A percentile compares a stretch with the other conserved stretches of the same genome.
Conservation (phyloP, 1,140 invertebrate genomes). For the Tetramorium alpestre region DNA sequence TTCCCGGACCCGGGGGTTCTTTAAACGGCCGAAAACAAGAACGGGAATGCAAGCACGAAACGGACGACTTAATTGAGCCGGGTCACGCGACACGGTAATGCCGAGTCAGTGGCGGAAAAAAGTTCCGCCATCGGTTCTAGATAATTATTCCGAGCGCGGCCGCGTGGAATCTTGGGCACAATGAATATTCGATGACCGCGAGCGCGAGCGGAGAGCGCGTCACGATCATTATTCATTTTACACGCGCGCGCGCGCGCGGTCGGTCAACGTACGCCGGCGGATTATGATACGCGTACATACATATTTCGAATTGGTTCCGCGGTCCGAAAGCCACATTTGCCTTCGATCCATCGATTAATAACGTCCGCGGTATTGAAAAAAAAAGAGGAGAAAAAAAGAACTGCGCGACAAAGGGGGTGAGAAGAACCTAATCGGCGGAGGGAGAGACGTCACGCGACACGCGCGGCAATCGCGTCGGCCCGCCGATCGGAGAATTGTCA, state of each 20-base stretch:
- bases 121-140: conserved; percentile 3
- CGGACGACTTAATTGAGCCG: conserved; percentile 47
- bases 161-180: conserved; percentile 32
- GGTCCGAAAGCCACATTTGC: conserved; percentile 14
- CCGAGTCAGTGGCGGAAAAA: conserved; percentile 27
- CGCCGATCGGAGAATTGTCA: conserved; percentile 49
- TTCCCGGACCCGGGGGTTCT: neutral
- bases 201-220: neutral
- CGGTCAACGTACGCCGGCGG: neutral
- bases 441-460: conserved; percentile 69
- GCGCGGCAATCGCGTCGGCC: conserved; percentile 24
- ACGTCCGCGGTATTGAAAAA: conserved; percentile 1
- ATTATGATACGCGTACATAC: neutral
- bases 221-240: conserved; percentile 47
- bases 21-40: conserved; percentile 53
- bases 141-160: conserved; percentile 46
- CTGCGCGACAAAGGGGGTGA: neutral
- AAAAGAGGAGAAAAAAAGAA: conserved; percentile 26
- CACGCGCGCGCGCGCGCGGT: conserved; percentile 1
- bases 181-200: conserved; percentile 51
- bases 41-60: conserved; percentile 31
- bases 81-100: conserved; percentile 39
- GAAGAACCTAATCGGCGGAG: conserved; percentile 54
- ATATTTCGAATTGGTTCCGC: conserved; percentile 51
- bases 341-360: neutral